Evolutionary conservation across 2,797 vertebrate species (phyloP).

Genomic region (Sus cebifrons): DNA sequence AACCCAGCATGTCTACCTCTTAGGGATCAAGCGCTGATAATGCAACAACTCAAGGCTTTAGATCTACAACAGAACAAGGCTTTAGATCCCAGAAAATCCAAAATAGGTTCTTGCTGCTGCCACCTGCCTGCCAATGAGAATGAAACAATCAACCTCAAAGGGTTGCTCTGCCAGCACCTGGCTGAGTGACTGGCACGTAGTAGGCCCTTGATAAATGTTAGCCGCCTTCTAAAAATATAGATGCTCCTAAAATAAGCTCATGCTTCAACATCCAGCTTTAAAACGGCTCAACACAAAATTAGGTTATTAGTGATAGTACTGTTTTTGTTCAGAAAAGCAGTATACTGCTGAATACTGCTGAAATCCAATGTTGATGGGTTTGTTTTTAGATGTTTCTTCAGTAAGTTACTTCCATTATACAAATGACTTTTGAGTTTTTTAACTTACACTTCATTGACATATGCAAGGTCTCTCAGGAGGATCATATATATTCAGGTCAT

Average conservation of each 20-base stretch:
- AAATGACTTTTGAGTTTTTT: not conserved
- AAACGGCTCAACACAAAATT: not conserved
- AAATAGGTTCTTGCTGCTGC: not conserved
- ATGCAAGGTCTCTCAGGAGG: not conserved
- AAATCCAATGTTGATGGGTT: not conserved
- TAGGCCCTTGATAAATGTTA: not conserved
- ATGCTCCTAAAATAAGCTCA: not conserved
- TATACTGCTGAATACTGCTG: not conserved
- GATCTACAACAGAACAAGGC: not conserved
- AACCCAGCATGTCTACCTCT: not conserved
- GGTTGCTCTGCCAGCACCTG: not conserved
- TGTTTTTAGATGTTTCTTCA: not conserved
- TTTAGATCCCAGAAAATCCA: not conserved
- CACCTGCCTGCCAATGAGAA: not conserved
- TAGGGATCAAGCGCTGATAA: not conserved
- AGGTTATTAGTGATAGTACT: not conserved
- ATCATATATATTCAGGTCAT: not conserved
- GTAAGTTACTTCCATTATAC: not conserved
- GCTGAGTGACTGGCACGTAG: not conserved
- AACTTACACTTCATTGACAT: not conserved
- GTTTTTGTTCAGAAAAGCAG: slow-evolving; percentile 46
- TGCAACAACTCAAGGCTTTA: no score
- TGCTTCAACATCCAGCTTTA: not conserved
- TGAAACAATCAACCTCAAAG: not conserved
- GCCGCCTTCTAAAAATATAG: not conserved